Percentiles rank a stretch among this genome's conserved stretches.
These are phyloP conservation scores for Chaetodon trifasciatus DNA, from an alignment of 2,797 vertebrate species.

Conservation along the genomic window DNA sequence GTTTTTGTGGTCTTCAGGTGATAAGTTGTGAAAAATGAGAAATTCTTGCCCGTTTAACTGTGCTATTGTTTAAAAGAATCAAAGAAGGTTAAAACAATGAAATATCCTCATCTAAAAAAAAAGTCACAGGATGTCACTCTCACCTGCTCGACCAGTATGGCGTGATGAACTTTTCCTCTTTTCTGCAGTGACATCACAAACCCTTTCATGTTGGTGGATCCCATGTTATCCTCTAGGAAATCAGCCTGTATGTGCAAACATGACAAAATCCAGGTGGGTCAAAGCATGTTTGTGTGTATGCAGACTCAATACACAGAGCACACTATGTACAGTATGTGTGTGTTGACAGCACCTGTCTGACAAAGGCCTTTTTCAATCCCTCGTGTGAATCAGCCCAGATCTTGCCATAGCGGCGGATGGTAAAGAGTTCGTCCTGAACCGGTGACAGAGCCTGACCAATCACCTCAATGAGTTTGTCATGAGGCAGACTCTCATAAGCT, in stretches of 20 bases:
- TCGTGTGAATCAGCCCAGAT: conserved; percentile 85
- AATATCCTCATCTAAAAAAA: neutral
- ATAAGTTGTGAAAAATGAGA: too few species aligned
- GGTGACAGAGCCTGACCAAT: conserved; percentile 83
- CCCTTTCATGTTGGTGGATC: conserved; percentile 83
- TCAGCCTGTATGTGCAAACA: conserved; percentile 69
- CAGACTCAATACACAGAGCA: neutral
- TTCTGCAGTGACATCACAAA: conserved; percentile 80
- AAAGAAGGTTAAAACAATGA: neutral
- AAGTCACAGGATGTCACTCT: neutral
- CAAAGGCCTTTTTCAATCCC: conserved; percentile 86
- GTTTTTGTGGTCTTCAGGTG: too few species aligned
- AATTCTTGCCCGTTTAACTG: too few species aligned
- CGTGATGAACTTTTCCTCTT: conserved; percentile 67
- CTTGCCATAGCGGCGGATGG: conserved; percentile 87
- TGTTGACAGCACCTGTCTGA: conserved; percentile 63
- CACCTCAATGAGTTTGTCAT: conserved; percentile 90
- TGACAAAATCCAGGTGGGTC: neutral
- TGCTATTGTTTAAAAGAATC: too few species aligned
- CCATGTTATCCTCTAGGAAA: conserved; percentile 64
- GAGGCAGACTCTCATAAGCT: conserved; percentile 93
- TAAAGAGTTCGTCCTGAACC: conserved; percentile 81
- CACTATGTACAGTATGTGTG: neutral
- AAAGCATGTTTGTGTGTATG: neutral
- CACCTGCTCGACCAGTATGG: conserved; percentile 86